phyloP scores from a whole-genome alignment of 2,797 vertebrate genomes.

The Allobates femoralis region DNA sequence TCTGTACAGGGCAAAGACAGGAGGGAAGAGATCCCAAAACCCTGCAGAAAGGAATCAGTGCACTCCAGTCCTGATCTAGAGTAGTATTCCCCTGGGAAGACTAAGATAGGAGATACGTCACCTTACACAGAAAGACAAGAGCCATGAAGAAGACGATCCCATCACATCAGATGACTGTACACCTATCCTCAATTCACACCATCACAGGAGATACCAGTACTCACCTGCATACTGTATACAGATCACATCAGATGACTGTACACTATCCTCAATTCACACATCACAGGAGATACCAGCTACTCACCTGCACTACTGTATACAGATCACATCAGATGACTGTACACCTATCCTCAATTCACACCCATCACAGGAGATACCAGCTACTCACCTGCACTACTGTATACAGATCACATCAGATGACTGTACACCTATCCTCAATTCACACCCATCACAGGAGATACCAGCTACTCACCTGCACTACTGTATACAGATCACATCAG shows the following conservation, averaged over 20 bases:
- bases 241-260: conserved; percentile 43
- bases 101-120: no score
- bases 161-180: no score
- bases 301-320: neutral
- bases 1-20: neutral
- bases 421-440: conserved; percentile 68
- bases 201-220: conserved; percentile 65
- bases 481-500: neutral
- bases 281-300: conserved; percentile 64
- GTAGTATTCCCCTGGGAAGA: no score
- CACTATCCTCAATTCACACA: conserved; percentile 69
- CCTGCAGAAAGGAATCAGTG: neutral
- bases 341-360: conserved; percentile 69
- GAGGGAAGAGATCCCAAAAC: neutral
- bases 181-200: conserved; percentile 69
- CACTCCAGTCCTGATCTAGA: neutral
- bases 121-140: conserved; percentile 39
- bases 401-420: neutral
- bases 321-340: no score
- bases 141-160: conserved; percentile 64
- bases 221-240: neutral
- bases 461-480: conserved; percentile 24
- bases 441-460: conserved; percentile 67
- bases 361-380: conserved; percentile 65
- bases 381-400: conserved; percentile 5